Percentiles rank a stretch among this genome's conserved stretches.
Evolutionary conservation across 2,888 invertebrate genomes (phyloP).

Genomic region (Cerastis leucographa): DNA sequence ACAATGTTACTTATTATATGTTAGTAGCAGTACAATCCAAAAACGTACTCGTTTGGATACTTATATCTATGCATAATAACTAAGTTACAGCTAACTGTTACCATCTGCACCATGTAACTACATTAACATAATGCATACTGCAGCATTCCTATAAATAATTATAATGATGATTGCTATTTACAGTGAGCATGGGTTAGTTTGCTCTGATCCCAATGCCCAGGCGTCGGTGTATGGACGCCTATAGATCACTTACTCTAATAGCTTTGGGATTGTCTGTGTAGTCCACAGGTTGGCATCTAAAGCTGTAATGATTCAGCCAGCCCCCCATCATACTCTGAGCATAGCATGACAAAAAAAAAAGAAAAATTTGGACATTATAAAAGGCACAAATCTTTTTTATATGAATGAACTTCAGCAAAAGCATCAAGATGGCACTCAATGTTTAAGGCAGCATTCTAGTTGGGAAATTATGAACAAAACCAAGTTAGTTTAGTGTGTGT

Average conservation of each 20-base stretch:
- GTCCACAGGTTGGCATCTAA: constrained; percentile 97
- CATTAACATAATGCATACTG: constrained; percentile 71
- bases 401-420: constrained; percentile 1
- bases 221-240: constrained; percentile 62
- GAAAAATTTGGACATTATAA: constrained; percentile 69
- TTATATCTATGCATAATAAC: constrained; percentile 47
- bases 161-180: constrained; percentile 82
- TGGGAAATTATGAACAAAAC: constrained; percentile 27
- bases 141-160: constrained; percentile 74
- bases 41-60: constrained; percentile 58
- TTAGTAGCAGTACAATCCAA: constrained; percentile 64
- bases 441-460: constrained; percentile 9
- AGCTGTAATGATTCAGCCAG: constrained; percentile 97
- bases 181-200: constrained; percentile 85
- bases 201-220: constrained; percentile 69
- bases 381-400: constrained; percentile 4
- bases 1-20: constrained; percentile 51
- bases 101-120: constrained; percentile 67
- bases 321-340: constrained; percentile 96
- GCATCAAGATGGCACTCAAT: constrained; percentile 17
- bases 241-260: constrained; percentile 93
- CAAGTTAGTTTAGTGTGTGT: constrained; percentile 12
- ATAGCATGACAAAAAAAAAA: constrained; percentile 83
- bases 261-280: constrained; percentile 95
- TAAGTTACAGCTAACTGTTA: constrained; percentile 63